Conservation (phyloP, 2,888 invertebrate genomes). For the Lithophane socia region DNA sequence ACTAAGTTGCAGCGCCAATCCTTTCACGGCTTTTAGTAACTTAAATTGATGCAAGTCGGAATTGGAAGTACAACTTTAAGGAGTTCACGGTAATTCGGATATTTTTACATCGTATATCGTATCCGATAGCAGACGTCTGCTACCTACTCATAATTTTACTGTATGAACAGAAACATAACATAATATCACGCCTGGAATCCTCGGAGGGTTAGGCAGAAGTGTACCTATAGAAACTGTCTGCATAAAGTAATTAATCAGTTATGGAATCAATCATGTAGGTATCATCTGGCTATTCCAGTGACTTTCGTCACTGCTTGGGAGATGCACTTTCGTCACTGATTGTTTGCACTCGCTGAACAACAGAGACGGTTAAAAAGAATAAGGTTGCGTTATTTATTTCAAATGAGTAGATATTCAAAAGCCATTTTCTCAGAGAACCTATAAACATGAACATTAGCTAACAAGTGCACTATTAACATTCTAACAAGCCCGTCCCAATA, state of each 20-base stretch:
- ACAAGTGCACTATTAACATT: slow-evolving; percentile 44
- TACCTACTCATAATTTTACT: no score
- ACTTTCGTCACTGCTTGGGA: not conserved
- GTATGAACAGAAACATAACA: not conserved
- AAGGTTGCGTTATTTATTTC: not conserved
- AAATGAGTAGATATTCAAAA: not conserved
- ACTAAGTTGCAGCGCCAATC: slow-evolving; percentile 38
- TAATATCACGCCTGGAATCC: not conserved
- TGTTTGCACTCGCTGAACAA: not conserved
- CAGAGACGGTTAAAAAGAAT: not conserved
- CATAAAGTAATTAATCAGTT: not conserved
- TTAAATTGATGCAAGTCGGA: slow-evolving; percentile 24
- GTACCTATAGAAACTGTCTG: not conserved
- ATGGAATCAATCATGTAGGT: not conserved
- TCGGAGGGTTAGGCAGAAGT: no score
- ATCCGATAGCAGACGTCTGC: not conserved
- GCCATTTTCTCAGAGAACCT: not conserved
- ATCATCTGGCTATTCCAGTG: not conserved
- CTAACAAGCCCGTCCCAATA: slow-evolving; percentile 64
- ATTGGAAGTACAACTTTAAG: slow-evolving; percentile 12
- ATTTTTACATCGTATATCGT: not conserved
- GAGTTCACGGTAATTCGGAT: slow-evolving; percentile 3
- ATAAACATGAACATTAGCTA: slow-evolving; percentile 11
- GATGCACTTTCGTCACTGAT: no score
- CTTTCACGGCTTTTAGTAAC: slow-evolving; percentile 28